A percentile compares a stretch with the other conserved stretches of the same genome.
These are phyloP conservation scores for Athalia circularis DNA, from an alignment of 2,888 invertebrate genomes.

Conservation along the genomic window DNA sequence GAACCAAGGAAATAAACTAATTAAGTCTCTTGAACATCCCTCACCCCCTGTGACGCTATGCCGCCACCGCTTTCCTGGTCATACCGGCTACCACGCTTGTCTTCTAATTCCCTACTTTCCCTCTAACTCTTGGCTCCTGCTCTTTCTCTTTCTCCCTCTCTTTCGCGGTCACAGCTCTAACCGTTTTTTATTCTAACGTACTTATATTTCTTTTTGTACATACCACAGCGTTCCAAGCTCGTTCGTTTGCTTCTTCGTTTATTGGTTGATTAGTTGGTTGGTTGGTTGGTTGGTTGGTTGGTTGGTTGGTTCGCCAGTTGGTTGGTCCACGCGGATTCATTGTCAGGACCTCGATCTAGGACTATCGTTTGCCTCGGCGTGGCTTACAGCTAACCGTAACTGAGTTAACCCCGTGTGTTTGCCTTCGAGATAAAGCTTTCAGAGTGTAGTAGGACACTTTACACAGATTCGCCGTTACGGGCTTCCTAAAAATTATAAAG, in stretches of 20 bases:
- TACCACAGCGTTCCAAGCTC: neutral
- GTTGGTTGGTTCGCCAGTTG: constrained; percentile 5
- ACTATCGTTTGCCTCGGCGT: neutral
- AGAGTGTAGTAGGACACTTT: neutral
- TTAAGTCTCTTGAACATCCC: constrained; percentile 54
- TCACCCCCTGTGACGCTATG: neutral
- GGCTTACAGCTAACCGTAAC: constrained; percentile 1
- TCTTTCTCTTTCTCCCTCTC: constrained; percentile 8
- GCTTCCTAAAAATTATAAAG: no score
- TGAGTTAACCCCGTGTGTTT: constrained; percentile 7
- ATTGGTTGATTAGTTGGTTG: neutral
- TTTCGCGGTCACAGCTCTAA: constrained; percentile 6
- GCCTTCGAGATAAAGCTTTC: neutral
- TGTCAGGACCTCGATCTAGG: constrained; percentile 23
- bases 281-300: constrained; percentile 2
- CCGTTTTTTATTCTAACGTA: neutral
- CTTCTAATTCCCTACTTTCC: constrained; percentile 12
- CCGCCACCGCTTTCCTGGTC: neutral
- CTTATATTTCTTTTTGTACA: neutral
- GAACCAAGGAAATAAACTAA: constrained; percentile 55
- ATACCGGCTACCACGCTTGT: constrained; percentile 16
- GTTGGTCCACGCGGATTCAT: constrained; percentile 23
- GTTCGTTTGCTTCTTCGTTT: neutral
- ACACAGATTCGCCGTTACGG: neutral
- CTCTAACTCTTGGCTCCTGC: neutral